Evolutionary conservation across 1,140 invertebrate genomes (phyloP).

Genomic region (Pseudobourletiella spinata): DNA sequence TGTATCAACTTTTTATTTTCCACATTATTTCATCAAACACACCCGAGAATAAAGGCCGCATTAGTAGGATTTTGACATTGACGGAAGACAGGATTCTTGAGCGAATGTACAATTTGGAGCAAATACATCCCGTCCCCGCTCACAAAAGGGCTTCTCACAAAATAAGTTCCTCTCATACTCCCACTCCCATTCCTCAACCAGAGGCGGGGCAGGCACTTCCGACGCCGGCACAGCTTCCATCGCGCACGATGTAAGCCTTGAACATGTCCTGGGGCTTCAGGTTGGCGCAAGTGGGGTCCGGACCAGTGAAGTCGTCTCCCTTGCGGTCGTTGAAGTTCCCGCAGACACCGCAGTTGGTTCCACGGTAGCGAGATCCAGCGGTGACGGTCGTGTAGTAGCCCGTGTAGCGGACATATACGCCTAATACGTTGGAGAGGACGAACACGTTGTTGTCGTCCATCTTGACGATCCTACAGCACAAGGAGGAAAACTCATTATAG

Average conservation of each 20-base stretch:
- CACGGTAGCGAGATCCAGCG: constrained; percentile 30
- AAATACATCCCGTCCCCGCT: too few relatives aligned
- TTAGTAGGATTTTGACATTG: too few relatives aligned
- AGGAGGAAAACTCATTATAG: not conserved
- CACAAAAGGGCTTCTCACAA: too few relatives aligned
- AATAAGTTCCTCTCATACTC: too few relatives aligned
- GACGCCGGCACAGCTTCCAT: constrained; percentile 29
- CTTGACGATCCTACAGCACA: constrained; percentile 27
- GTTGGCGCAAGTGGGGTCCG: constrained; percentile 21
- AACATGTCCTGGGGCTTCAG: constrained; percentile 28
- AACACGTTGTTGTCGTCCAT: constrained; percentile 29
- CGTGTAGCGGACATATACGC: constrained; percentile 31
- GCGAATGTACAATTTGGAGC: too few relatives aligned
- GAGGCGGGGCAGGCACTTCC: constrained; percentile 16
- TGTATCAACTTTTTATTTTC: too few relatives aligned
- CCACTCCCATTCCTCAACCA: too few relatives aligned
- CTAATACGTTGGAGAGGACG: constrained; percentile 23
- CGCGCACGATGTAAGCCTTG: constrained; percentile 33
- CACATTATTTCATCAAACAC: too few relatives aligned
- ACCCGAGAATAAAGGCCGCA: too few relatives aligned
- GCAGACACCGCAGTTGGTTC: constrained; percentile 31
- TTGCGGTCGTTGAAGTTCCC: constrained; percentile 30
- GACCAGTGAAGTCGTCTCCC: constrained; percentile 31
- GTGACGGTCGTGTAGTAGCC: constrained; percentile 32
- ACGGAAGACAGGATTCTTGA: too few relatives aligned